Evolutionary conservation across 2,113 vertebrate species (phyloP), one percentile per base, ranked within the genome.

Genomic region (Nothoprocta pentlandii): DNA sequence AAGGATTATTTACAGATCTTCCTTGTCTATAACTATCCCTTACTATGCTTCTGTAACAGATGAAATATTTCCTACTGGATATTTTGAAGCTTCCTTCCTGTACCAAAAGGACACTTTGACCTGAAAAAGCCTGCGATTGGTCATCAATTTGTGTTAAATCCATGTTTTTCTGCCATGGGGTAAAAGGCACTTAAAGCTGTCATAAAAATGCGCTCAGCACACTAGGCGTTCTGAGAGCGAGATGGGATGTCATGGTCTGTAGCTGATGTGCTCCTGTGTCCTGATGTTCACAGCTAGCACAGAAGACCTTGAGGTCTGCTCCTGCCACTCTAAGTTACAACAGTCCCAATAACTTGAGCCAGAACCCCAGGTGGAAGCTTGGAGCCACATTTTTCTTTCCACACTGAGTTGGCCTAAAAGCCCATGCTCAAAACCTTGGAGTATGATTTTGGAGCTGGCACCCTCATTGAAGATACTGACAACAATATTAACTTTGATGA

Each of bases 381-480:
- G 47, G 61, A 88, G 76, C 56, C 80, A 88, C 22, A 49, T 87
- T 71, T 53, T 34, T 59, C 67, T 63, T 89, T 67, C 53, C 67
- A 87, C 54, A 49, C 32, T 51, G 23, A 76, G 11, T 4, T 89
- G 58, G 63, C 62, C 49, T 77, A 64, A 68, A 64, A 80, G 58
- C 26, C 81, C 32, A 77, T 0, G 0, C 64, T 87, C 42, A 68
- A 51, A n/a, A 42, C 41, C 47, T 53, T 75, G 34, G 22, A 42
- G 10, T n/a, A 62, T 19, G 30, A 87, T 13, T 79, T 67, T 80
- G 70, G 47, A 92, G 36, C 67, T 76, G 62, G n/a, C 89, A 9
- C 56, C 39, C 53, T 88, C 5, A 4, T 44, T 87, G 28, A 79
- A 89, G 12, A 36, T 76, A 82, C 41, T 94, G 82, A 80, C 39